phyloP scores from a whole-genome alignment of 2,888 invertebrate genomes.

The Cheilosia grossa region DNA sequence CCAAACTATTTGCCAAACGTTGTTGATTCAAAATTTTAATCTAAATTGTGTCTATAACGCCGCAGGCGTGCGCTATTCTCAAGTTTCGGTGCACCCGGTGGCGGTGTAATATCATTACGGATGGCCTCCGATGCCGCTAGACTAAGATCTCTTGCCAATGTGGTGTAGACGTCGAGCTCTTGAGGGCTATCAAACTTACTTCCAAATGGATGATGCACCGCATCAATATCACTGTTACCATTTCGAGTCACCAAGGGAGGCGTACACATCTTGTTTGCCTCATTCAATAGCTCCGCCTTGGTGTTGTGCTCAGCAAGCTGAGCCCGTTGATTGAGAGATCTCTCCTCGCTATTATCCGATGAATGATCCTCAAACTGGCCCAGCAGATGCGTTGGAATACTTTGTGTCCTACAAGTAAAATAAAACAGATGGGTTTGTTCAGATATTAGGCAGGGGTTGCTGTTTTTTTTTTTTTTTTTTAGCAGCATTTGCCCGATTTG shows the following conservation, averaged over 20 bases:
- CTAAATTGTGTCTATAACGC: constrained; percentile 82
- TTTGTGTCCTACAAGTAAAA: constrained; percentile 80
- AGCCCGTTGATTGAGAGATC: constrained; percentile 65
- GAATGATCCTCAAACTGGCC: constrained; percentile 80
- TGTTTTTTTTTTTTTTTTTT: too few relatives aligned
- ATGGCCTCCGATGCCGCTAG: constrained; percentile 75
- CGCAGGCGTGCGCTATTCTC: constrained; percentile 83
- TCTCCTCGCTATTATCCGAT: constrained; percentile 79
- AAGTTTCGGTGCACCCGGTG: constrained; percentile 82
- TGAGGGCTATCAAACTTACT: constrained; percentile 50
- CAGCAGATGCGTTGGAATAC: constrained; percentile 84
- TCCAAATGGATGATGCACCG: constrained; percentile 53
- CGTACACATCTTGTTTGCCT: constrained; percentile 42
- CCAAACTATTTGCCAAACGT: constrained; percentile 2
- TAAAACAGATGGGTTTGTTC: not conserved
- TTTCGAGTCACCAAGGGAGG: constrained; percentile 43
- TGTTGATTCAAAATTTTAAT: constrained; percentile 73
- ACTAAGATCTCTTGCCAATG: constrained; percentile 76
- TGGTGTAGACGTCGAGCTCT: constrained; percentile 37
- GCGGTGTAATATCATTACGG: constrained; percentile 81
- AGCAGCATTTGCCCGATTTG: not conserved
- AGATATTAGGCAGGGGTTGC: not conserved
- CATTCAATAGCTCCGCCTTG: constrained; percentile 40
- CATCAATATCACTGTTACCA: constrained; percentile 46
- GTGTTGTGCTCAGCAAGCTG: constrained; percentile 32